These are phyloP conservation scores for Eupithecia subfuscata DNA, from an alignment of 2,888 invertebrate genomes.

Conservation along the genomic window DNA sequence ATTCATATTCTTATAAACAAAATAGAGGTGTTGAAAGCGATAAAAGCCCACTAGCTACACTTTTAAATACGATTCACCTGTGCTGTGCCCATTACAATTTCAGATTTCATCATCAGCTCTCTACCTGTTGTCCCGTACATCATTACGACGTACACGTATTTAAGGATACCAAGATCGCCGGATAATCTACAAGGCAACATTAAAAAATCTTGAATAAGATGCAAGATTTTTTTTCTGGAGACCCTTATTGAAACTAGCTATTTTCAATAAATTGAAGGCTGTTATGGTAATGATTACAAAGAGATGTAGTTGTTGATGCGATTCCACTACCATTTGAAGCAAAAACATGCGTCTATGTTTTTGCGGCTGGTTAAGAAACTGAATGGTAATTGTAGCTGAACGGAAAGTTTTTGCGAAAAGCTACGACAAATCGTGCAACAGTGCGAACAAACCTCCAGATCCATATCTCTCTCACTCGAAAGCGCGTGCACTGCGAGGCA, in stretches of 20 bases:
- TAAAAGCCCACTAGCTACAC: not conserved
- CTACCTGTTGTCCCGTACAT: not conserved
- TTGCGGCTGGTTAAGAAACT: not conserved
- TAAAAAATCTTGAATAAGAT: not conserved
- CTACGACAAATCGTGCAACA: constrained; percentile 36
- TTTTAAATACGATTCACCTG: not conserved
- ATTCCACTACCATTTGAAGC: no score
- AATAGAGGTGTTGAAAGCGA: not conserved
- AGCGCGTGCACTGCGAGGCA: constrained; percentile 75
- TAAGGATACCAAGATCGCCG: not conserved
- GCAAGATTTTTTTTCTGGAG: not conserved
- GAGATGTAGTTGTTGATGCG: no score
- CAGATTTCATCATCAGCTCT: no score
- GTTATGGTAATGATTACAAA: no score
- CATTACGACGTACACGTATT: not conserved
- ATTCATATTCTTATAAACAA: not conserved
- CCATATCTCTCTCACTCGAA: constrained; percentile 71
- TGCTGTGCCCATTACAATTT: not conserved
- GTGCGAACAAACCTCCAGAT: constrained; percentile 59
- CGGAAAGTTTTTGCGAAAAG: not conserved
- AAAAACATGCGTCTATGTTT: not conserved
- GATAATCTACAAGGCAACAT: not conserved
- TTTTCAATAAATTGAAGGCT: no score
- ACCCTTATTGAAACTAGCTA: no score
- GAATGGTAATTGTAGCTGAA: not conserved